phyloP scores from a whole-genome alignment of 2,797 vertebrate species.

The Phrynocephalus guinanensis region DNA sequence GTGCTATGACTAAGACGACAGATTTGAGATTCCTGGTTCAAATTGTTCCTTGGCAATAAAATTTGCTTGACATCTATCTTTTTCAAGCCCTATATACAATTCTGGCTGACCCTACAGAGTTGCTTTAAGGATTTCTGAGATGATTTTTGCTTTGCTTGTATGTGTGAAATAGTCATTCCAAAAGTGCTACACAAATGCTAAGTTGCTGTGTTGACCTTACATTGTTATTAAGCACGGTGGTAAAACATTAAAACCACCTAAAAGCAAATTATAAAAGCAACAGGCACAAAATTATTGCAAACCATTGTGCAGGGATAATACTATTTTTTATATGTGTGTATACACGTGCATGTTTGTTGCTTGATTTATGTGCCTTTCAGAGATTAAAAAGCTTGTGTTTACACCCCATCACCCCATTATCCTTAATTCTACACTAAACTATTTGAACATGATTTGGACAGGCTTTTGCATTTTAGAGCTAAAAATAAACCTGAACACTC shows the following conservation, averaged over 20 bases:
- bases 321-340: not conserved
- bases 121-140: not conserved
- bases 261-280: not conserved
- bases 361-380: not conserved
- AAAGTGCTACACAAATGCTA: not conserved
- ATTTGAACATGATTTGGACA: conserved; percentile 18
- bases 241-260: not conserved
- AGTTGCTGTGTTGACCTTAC: not conserved
- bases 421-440: conserved; percentile 11
- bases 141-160: not conserved
- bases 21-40: not conserved
- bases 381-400: conserved; percentile 7
- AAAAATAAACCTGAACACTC: conserved; percentile 26
- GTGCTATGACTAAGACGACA: not conserved
- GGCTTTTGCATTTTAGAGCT: conserved; percentile 23
- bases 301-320: not conserved
- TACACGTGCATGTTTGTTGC: not conserved
- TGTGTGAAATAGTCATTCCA: not conserved
- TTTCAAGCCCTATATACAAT: not conserved
- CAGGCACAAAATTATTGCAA: not conserved
- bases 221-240: not conserved
- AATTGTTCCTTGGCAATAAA: not conserved
- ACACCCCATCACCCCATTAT: not conserved
- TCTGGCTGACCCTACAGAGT: not conserved
- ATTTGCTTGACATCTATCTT: not conserved